A percentile compares a stretch with the other conserved stretches of the same genome.
phyloP scores from a whole-genome alignment of 1,140 invertebrate genomes.

The Doryteuthis pealeii region DNA sequence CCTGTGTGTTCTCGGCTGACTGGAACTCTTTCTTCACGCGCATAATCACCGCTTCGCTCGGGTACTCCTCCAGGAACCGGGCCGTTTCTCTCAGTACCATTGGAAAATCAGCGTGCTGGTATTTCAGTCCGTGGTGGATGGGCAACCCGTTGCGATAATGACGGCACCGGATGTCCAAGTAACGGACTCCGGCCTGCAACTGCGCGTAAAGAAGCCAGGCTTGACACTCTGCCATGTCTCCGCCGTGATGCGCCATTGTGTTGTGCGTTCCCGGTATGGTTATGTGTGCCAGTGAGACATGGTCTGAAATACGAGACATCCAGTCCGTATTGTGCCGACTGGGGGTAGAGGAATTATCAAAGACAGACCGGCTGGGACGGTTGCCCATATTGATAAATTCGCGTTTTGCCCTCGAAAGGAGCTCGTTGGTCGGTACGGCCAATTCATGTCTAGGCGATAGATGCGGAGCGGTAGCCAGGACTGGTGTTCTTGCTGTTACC shows the following conservation, averaged over 20 bases:
- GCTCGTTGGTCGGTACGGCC: no score
- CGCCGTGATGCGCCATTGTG: conserved; percentile 9
- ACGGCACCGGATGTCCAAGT: conserved; percentile 9
- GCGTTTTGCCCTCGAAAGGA: not conserved
- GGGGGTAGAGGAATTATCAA: not conserved
- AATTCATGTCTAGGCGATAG: no score
- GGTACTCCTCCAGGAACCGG: not conserved
- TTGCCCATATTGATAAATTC: not conserved
- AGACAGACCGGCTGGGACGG: not conserved
- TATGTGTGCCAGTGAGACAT: not conserved
- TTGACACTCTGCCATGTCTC: conserved; percentile 7
- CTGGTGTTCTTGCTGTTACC: no score
- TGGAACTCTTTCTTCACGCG: not conserved
- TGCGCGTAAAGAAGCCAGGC: not conserved
- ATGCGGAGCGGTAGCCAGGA: no score
- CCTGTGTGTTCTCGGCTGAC: not conserved
- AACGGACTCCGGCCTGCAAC: conserved; percentile 1
- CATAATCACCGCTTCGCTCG: not conserved
- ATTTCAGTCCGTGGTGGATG: conserved; percentile 8
- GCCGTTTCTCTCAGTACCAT: not conserved
- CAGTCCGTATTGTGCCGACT: conserved; percentile 1
- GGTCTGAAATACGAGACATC: conserved; percentile 2
- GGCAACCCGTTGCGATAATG: conserved; percentile 3
- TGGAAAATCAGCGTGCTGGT: conserved; percentile 7
- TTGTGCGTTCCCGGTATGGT: conserved; percentile 12